Evolutionary conservation across 2,888 invertebrate genomes (phyloP), one percentile per base, ranked within the genome.

Genomic region (Hirtodrosophila trivittata): DNA sequence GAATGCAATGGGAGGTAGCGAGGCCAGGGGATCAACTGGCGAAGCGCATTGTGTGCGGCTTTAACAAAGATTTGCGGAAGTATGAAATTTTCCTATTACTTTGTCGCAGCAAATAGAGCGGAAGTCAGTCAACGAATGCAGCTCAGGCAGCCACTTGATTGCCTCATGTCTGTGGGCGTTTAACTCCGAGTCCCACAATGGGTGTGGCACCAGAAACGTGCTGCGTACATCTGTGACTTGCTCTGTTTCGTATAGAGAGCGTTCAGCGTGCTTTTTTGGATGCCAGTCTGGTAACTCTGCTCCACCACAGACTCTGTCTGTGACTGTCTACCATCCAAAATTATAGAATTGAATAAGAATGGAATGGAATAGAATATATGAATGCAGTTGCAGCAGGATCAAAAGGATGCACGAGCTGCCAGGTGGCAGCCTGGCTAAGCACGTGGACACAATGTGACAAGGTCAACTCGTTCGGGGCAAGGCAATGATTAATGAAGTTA

Each of bases 71-170:
- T 75, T 74, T 69, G 75, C 85, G 82, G 85, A 82, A 85, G 85
- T 85, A 82, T 85, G 70, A 77, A 82, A 85, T 82, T 80, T 77
- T 85, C 80, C 70, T 75, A 82, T 82, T 82, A 85, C 82, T 82
- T 82, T 85, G 85, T 80, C 59, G 68, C 80, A 64, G 68, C 80
- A 82, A 85, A 82, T 77, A 82, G 77, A 85, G 82, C 82, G 82
- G 82, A 82, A 82, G 83, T 75, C 68, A 77, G 77, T 85, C 85
- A 85, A 78, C 72, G 77, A 82, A 65, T 77, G 67, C 66, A 69
- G 52, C 60, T 18, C 55, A 10, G 62, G 50, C 65, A 63, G 65
- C 66, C 47, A 67, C 66, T 80, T 80, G 80, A 80, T 80, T 80
- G 80, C 62, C 65, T 33, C 66, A 63, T 66, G 68, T 60, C 68